Conservation (phyloP, 1,140 invertebrate genomes). For the Megathymus violae region DNA sequence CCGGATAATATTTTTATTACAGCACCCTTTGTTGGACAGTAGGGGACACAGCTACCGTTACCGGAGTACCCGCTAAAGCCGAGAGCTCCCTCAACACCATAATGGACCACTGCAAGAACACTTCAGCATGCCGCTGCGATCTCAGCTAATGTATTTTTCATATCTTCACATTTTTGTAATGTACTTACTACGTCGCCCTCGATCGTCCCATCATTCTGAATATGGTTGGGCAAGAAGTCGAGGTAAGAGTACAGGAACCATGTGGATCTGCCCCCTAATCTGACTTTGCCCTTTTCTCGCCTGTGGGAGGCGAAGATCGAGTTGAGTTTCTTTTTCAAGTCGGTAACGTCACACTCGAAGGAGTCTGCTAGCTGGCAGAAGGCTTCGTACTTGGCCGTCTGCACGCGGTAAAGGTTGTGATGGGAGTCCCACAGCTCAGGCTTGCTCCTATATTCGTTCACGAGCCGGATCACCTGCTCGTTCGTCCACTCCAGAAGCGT, state of each 20-base stretch:
- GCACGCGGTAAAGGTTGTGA: constrained; percentile 55
- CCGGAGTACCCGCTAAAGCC: no score
- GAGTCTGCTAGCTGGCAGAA: constrained; percentile 59
- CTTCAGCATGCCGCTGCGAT: no score
- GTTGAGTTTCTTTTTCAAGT: constrained; percentile 70
- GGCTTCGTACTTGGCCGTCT: constrained; percentile 65
- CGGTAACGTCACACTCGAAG: constrained; percentile 64
- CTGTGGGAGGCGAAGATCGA: constrained; percentile 73
- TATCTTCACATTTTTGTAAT: no score
- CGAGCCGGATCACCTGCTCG: constrained; percentile 51
- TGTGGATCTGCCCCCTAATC: constrained; percentile 49
- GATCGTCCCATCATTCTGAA: constrained; percentile 35
- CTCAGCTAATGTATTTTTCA: no score
- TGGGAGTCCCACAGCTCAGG: constrained; percentile 64
- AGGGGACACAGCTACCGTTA: no score
- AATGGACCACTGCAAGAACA: no score
- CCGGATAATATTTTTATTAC: no score
- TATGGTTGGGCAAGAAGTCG: constrained; percentile 62
- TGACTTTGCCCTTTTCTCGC: constrained; percentile 65
- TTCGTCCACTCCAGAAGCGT: constrained; percentile 58
- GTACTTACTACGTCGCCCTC: background rate
- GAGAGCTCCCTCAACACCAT: no score
- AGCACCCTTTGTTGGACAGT: no score
- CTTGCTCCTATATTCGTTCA: constrained; percentile 55
- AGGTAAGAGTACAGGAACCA: constrained; percentile 71